Base-by-base conservation (phyloP, 1,140 invertebrate genomes). In the Ditylenchus dipsaci region DNA sequence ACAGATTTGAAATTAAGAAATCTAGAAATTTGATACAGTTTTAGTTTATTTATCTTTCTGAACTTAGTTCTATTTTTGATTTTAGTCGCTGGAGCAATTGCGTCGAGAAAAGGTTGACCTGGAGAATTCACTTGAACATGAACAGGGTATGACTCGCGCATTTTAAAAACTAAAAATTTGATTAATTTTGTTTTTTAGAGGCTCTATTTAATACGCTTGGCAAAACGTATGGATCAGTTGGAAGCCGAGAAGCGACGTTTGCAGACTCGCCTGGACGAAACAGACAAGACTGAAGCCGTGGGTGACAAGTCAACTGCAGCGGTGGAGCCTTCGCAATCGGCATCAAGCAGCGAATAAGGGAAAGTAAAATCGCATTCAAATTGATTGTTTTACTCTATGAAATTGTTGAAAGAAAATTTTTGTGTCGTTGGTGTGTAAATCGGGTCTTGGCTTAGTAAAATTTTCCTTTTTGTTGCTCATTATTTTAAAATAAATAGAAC, bases 41-140 rank as follows among this genome's bases (percentile, higher is more conserved):
- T n/a, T n/a, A n/a, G n/a, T n/a, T n/a, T n/a, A n/a, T 21, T 47
- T 47, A 47, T 47, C 45, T 47, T 15, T 21, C 45, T 21, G 45
- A 47, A 47, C 21, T n/a, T n/a, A n/a, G n/a, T 68, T 68, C 26
- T 33, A 66, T 65, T 67, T 23, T 62, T 67, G 3, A 65, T 58
- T 70, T 33, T 58, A 71, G 69, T 71, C 69, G 15, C 65, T 71
- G 69, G 69, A 71, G 21, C 67, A 71, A 38, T 38, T 71, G 21
- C 69, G 69, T 21, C 67, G 70, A 5, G 69, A 71, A 27, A 71
- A 71, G 29, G 70, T 71, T 0, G 69, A 71, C 33, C 33, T 71
- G 58, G 69, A 71, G 56, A 71, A 71, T 64, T 71, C 69, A 17
- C 58, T 71, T 17, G 69, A 71, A n/a, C 69, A 71, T 65, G 69